Conservation (phyloP, 2,888 invertebrate species). For the Melinopterus prodromus region DNA sequence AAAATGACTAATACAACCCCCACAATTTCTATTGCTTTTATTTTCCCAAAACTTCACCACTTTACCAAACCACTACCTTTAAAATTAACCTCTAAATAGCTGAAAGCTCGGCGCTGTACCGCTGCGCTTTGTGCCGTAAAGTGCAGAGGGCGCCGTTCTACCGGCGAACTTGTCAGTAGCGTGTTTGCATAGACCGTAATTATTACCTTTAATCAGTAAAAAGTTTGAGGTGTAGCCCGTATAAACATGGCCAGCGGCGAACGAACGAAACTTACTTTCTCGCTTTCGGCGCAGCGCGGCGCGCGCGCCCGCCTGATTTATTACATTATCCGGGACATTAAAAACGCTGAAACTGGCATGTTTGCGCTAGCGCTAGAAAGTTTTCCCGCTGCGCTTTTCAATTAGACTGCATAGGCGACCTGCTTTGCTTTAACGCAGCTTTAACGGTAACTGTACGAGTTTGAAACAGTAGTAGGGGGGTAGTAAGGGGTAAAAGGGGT, state of each 20-base stretch:
- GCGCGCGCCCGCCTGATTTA: background rate
- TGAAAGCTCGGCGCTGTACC: background rate
- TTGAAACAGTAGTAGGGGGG: background rate
- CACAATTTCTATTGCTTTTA: no score
- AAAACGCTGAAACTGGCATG: constrained; percentile 4
- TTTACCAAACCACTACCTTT: no score
- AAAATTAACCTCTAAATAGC: no score
- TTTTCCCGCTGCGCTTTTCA: constrained; percentile 13
- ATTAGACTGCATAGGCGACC: constrained; percentile 30
- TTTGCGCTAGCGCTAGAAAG: background rate
- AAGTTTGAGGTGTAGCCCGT: background rate
- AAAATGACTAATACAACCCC: no score
- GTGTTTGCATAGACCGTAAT: background rate
- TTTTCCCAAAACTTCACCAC: no score
- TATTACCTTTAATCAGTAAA: background rate
- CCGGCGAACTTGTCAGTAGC: background rate
- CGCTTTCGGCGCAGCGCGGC: background rate
- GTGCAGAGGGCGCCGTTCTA: background rate
- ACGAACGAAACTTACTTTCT: background rate
- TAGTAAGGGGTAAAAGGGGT: no score
- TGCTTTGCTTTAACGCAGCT: background rate
- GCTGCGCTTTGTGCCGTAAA: background rate
- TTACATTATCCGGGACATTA: background rate
- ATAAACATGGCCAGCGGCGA: background rate
- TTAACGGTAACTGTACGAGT: background rate